phyloP scores from a whole-genome alignment of 2,113 vertebrate genomes.

The Ceyx cyanopectus region DNA sequence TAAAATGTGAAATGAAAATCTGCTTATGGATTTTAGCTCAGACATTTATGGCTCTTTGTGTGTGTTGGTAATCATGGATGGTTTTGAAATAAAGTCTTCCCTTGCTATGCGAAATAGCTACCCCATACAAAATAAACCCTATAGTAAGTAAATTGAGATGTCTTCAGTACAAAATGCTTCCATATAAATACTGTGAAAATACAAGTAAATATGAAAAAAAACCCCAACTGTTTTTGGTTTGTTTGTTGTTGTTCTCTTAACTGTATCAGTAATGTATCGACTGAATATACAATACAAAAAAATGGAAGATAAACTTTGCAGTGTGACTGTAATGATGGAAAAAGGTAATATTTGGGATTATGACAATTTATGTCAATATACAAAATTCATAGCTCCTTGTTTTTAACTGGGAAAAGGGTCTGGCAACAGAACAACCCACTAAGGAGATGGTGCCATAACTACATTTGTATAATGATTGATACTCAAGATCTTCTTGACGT shows the following conservation, averaged over 20 bases:
- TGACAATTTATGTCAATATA: background rate
- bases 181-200: background rate
- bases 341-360: background rate
- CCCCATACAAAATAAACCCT: background rate
- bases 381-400: background rate
- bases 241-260: background rate
- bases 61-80: background rate
- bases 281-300: background rate
- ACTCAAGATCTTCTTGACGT: background rate
- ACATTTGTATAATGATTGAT: background rate
- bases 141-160: background rate
- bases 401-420: background rate
- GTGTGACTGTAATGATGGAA: background rate
- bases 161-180: background rate
- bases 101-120: background rate
- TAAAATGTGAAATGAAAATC: slow-evolving; percentile 31
- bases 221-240: background rate
- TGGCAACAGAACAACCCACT: background rate
- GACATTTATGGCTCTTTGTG: background rate
- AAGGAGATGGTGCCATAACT: background rate
- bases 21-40: background rate
- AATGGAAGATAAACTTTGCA: background rate
- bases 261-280: background rate
- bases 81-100: slow-evolving; percentile 15
- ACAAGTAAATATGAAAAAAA: background rate